Base-by-base conservation (phyloP, 2,797 vertebrate genomes). In the Rhincodon typus region DNA sequence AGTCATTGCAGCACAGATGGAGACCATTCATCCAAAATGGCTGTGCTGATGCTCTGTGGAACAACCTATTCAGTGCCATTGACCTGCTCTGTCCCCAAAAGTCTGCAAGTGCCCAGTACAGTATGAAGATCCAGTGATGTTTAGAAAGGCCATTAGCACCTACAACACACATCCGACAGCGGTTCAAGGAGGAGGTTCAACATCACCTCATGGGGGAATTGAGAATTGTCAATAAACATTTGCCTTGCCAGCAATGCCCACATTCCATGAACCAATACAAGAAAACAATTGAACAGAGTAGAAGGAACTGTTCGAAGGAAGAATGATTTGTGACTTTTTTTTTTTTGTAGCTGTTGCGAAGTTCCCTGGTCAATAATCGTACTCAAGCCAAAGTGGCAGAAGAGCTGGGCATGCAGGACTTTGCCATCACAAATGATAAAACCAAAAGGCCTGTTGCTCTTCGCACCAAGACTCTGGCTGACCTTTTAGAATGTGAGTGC, bases 381-480 rank as follows among this genome's bases (percentile, higher is more conserved):
- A 99, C 99, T 0, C 99, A 99, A 96, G 99, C 99, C 96, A 99
- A 99, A 96, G 99, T 99, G 95, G 99, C 99, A 0, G 99, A 99
- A 97, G 99, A 99, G 96, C 96, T 99, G 96, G 99, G 99, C 94
- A 99, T 99, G 99, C 99, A 99, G 96, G 99, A 99, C 67, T 99
- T 98, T 30, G 99, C 99, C 97, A 99, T 99, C 97, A 99, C 99
- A 96, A 99, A 99, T 0, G 99, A 99, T 97, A 99, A 99, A 96
- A 99, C 99, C 97, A 99, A 99, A 95, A 97, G 99, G 4, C 99
- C 99, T 0, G 98, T 99, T 0, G 98, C 98, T 0, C 98, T 99
- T 13, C 97, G 99, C 95, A 99, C 99, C 96, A 99, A 99, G 97
- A 99, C 99, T 0, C 97, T 99, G 96, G 99, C 99, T 0, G 99